A percentile compares a stretch with the other conserved stretches of the same genome.
Evolutionary conservation across 1,140 invertebrate genomes (phyloP).

Genomic region (Drosophila sproati): DNA sequence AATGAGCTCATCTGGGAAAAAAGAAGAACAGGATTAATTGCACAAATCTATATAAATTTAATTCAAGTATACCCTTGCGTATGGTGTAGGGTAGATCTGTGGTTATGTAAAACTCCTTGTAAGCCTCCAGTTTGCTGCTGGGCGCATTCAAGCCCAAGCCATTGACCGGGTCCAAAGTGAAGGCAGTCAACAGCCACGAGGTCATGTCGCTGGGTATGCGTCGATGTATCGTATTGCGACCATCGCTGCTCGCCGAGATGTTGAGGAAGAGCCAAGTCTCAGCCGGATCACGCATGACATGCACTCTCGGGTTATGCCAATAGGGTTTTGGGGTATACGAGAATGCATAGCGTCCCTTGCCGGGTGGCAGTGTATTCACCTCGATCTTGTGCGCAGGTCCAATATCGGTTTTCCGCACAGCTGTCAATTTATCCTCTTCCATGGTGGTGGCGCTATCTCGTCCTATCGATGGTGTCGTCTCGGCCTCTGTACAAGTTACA

Average conservation of each 20-base stretch:
- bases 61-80: constrained; percentile 87
- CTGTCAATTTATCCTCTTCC: constrained; percentile 74
- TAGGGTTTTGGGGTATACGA: constrained; percentile 92
- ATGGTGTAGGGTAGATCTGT: constrained; percentile 94
- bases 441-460: constrained; percentile 42
- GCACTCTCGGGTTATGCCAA: constrained; percentile 91
- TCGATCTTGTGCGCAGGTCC: constrained; percentile 84
- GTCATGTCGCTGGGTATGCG: constrained; percentile 94
- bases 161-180: constrained; percentile 93
- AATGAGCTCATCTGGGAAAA: constrained; percentile 89
- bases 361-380: constrained; percentile 90
- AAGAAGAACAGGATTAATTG: neutral
- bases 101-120: constrained; percentile 94
- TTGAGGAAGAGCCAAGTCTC: constrained; percentile 94
- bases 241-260: constrained; percentile 88
- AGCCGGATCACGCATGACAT: constrained; percentile 90
- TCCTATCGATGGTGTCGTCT: constrained; percentile 57
- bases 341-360: constrained; percentile 95
- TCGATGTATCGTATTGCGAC: constrained; percentile 84
- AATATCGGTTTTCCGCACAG: constrained; percentile 82
- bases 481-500: constrained; percentile 49
- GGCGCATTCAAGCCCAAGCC: constrained; percentile 93
- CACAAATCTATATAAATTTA: neutral
- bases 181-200: constrained; percentile 96
- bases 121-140: constrained; percentile 91